Conservation (phyloP, 2,113 vertebrate species). For the Bubo blakistoni region DNA sequence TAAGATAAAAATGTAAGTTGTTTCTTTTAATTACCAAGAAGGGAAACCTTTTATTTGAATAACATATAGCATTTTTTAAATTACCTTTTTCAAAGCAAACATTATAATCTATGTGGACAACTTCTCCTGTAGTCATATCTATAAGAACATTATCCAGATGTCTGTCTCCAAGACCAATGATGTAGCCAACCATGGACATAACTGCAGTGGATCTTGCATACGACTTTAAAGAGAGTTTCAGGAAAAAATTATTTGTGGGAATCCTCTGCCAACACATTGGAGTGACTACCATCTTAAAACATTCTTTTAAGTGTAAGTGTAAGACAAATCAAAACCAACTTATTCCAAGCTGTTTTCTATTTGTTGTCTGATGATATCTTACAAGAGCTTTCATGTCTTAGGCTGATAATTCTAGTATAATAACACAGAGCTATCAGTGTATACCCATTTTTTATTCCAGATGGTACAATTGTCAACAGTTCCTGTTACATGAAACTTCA, state of each 20-base stretch:
- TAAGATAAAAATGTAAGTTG: constrained; percentile 47
- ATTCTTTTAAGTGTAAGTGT: not conserved
- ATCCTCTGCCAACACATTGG: constrained; percentile 50
- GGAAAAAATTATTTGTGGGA: constrained; percentile 63
- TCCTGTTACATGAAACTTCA: not conserved
- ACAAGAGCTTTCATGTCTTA: not conserved
- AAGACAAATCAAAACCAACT: constrained; percentile 19
- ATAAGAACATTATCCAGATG: constrained; percentile 98
- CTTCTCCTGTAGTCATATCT: constrained; percentile 98
- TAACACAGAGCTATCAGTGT: not conserved
- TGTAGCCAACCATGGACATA: constrained; percentile 99
- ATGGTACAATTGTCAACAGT: not conserved
- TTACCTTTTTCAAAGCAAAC: constrained; percentile 99
- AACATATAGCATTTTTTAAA: constrained; percentile 45
- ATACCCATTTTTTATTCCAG: not conserved
- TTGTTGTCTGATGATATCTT: not conserved
- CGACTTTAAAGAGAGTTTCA: constrained; percentile 77
- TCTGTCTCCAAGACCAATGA: constrained; percentile 96
- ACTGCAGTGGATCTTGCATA: constrained; percentile 97
- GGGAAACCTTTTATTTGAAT: constrained; percentile 26
- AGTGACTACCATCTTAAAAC: constrained; percentile 41
- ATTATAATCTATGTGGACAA: constrained; percentile 99
- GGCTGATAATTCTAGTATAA: not conserved
- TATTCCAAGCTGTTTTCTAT: constrained; percentile 10
- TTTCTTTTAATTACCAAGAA: constrained; percentile 40